Conservation (phyloP, 2,888 invertebrate genomes). For the Dermolepida albohirtum region DNA sequence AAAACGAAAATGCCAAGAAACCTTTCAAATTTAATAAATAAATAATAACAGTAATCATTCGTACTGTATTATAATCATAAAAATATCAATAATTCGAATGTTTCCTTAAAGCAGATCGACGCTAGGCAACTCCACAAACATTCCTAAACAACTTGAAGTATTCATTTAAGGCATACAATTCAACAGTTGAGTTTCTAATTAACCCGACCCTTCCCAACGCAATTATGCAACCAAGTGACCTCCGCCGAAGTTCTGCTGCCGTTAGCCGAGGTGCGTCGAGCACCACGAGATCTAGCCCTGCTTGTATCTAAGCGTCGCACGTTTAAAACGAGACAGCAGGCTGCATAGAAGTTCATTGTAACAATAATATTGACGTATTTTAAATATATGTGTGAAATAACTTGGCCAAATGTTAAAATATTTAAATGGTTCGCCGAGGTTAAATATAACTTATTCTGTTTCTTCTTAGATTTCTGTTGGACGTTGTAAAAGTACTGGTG, state of each 20-base stretch:
- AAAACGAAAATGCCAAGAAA: too few species aligned
- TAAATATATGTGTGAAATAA: slow-evolving; percentile 38
- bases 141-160: too few species aligned
- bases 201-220: background rate
- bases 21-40: too few species aligned
- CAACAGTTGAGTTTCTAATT: background rate
- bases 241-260: background rate
- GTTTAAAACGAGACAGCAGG: background rate
- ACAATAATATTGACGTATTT: slow-evolving; percentile 42
- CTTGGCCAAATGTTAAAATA: slow-evolving; percentile 25
- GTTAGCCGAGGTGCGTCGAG: background rate
- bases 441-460: background rate
- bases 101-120: too few species aligned
- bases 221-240: slow-evolving; percentile 26
- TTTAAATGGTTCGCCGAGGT: background rate
- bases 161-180: too few species aligned
- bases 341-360: slow-evolving; percentile 32
- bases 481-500: too few species aligned
- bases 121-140: too few species aligned
- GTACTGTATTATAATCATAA: too few species aligned
- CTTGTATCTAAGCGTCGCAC: slow-evolving; percentile 6
- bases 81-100: too few species aligned
- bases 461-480: background rate
- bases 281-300: background rate
- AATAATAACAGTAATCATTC: too few species aligned